Base-by-base conservation (phyloP, 64 coral and sea anemone genomes). In the Actinia tenebrosa region DNA sequence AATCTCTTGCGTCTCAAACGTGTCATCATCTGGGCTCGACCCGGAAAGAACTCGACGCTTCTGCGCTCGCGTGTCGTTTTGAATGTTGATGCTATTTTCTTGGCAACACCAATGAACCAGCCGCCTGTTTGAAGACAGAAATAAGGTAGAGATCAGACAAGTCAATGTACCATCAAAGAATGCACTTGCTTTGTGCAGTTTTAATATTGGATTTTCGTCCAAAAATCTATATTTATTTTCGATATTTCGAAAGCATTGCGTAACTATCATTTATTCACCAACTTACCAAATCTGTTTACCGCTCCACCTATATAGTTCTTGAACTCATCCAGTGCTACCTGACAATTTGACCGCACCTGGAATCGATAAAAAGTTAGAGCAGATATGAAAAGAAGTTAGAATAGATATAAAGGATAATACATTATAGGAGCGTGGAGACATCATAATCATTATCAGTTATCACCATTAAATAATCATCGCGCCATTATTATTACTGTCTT, bases 271-370 rank as follows among this genome's bases (percentile, higher is more conserved):
- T 11, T 55, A 11, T 64, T 66, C 17, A 66, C 3, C 22, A 66
- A 66, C 89, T 86, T 84, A 96, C 94, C 94, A 64, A 89, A 88
- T 14, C 75, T 86, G 59, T 96, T 89, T 23, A 87, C 85, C 1
- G 91, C 88, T 90, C 87, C 53, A 46, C 94, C 94, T 22, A 96
- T 62, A 19, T 84, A 96, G 50, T 96, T 83, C 13, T 96, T 92
- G 44, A 96, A 92, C 1, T 89, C 64, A 50, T 96, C 94, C 56
- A 92, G 44, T 19, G 94, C 88, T 17, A 75, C 45, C 16, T 80
- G 89, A 87, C 94, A 96, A 53, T 53, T 81, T 30, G 26, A 75
- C 46, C 14, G 19, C 45, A 50, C 44, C 43, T 53, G 45, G 15
- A 45, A 16, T 44, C 5, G 79, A 79, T 6, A 81, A 50, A 81